Percentiles rank a stretch among this genome's conserved stretches.
Evolutionary conservation across 2,797 vertebrate species (phyloP).

Genomic region (Thamnophis elegans): DNA sequence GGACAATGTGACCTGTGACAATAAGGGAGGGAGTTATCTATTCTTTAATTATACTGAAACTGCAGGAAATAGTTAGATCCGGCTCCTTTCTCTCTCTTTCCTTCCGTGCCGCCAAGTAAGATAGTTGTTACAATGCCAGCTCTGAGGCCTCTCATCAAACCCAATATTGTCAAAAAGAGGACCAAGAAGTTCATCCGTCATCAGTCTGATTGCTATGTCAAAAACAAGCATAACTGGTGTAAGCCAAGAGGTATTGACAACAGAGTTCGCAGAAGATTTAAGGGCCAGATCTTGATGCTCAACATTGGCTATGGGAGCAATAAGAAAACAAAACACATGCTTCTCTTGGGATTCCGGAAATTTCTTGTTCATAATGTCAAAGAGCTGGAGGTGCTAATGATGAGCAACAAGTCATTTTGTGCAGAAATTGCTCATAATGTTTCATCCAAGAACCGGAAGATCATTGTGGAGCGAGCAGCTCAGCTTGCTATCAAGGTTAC

Average conservation of each 20-base stretch:
- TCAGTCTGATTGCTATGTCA: constrained; percentile 98
- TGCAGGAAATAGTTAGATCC: too few species aligned
- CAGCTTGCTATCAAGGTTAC: too few species aligned
- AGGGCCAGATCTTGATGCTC: constrained; percentile 98
- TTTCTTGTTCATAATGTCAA: constrained; percentile 96
- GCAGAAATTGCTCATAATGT: too few species aligned
- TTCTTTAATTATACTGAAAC: too few species aligned
- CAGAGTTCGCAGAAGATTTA: constrained; percentile 94
- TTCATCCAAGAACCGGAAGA: too few species aligned
- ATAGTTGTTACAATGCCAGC: constrained; percentile 90
- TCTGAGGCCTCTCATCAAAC: constrained; percentile 90
- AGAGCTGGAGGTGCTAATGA: constrained; percentile 95
- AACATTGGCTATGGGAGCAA: constrained; percentile 98
- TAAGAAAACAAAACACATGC: constrained; percentile 98
- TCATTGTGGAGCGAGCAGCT: too few species aligned
- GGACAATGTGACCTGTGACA: too few species aligned
- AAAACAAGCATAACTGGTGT: constrained; percentile 98
- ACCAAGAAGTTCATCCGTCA: constrained; percentile 99
- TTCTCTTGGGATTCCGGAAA: constrained; percentile 93
- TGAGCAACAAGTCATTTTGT: constrained; percentile 99
- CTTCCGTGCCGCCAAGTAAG: too few species aligned
- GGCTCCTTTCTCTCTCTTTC: too few species aligned
- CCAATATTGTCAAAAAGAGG: constrained; percentile 95
- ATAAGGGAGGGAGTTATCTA: too few species aligned
- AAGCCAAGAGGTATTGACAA: constrained; percentile 98